These are phyloP conservation scores for Harpegnathos saltator DNA, from an alignment of 1,140 invertebrate species.

Conservation along the genomic window DNA sequence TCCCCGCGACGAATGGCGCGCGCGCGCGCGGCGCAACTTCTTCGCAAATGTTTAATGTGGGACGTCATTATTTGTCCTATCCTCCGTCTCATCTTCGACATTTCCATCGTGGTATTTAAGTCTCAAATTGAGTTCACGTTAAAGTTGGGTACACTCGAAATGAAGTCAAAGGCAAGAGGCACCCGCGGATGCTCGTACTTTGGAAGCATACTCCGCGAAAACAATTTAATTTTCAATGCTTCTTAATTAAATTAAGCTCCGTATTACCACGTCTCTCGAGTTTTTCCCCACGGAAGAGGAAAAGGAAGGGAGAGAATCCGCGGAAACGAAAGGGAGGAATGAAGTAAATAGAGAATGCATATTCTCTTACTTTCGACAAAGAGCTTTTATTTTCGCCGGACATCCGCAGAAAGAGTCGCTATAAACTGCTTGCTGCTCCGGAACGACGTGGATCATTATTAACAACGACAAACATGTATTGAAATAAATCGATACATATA, in stretches of 20 bases:
- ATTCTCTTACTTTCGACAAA: no score
- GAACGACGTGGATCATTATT: no score
- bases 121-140: constrained; percentile 52
- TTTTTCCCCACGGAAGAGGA: no score
- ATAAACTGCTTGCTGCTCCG: no score
- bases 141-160: constrained; percentile 53
- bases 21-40: constrained; percentile 3
- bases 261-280: background rate
- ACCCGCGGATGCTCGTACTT: constrained; percentile 3
- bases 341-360: no score
- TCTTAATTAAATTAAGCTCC: constrained; percentile 46
- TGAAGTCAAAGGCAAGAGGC: constrained; percentile 48
- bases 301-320: no score
- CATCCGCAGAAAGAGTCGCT: no score
- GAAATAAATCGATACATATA: no score
- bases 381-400: no score
- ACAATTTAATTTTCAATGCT: constrained; percentile 50
- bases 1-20: background rate
- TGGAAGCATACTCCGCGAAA: constrained; percentile 24
- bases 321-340: no score
- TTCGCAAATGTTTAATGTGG: constrained; percentile 38
- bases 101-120: constrained; percentile 25
- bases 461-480: no score
- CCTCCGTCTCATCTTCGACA: background rate
- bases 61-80: constrained; percentile 27